These are phyloP conservation scores for Nycticebus coucang DNA, from an alignment of 2,113 vertebrate species.

Conservation along the genomic window DNA sequence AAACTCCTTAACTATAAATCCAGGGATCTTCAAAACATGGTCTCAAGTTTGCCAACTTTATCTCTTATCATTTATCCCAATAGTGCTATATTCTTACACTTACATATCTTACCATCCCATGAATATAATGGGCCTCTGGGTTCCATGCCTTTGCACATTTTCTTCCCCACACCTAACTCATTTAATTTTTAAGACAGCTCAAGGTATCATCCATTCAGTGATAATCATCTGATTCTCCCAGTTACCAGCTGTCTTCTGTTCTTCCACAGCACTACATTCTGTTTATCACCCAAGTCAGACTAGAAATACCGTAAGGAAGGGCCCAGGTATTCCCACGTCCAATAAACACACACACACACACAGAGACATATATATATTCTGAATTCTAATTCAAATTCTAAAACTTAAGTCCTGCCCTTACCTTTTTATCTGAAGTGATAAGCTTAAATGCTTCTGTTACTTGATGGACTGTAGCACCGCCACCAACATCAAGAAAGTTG, in stretches of 20 bases:
- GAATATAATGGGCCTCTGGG: neutral
- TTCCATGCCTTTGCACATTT: neutral
- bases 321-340: neutral
- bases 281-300: neutral
- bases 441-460: conserved; percentile 99
- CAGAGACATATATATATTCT: neutral
- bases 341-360: neutral
- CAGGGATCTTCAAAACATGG: neutral
- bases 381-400: conserved; percentile 7
- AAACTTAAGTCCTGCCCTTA: conserved; percentile 78
- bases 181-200: neutral
- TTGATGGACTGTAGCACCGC: conserved; percentile 98
- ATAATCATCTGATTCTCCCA: neutral
- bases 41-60: neutral
- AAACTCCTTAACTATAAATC: neutral
- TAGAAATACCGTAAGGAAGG: neutral
- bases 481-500: conserved; percentile 99
- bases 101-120: neutral
- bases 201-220: neutral
- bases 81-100: neutral
- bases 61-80: neutral
- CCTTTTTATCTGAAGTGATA: conserved; percentile 99
- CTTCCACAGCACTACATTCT: neutral
- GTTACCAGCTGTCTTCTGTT: neutral
- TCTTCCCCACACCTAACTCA: neutral